These are phyloP conservation scores for Tetramorium simillimum DNA, from an alignment of 1,140 invertebrate species.

Conservation along the genomic window DNA sequence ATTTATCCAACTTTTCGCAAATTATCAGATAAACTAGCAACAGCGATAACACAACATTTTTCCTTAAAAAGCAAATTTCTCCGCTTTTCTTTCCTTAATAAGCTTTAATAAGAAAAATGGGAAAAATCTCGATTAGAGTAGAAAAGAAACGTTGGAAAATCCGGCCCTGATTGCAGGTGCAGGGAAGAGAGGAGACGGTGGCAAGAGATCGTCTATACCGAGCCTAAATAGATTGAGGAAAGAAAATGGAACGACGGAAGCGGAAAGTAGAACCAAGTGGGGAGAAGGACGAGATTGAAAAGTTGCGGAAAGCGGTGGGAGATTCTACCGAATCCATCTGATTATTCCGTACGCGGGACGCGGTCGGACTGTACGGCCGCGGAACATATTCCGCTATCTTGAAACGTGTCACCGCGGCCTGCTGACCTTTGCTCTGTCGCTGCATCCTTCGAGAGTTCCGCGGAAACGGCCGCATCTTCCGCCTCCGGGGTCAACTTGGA, in stretches of 20 bases:
- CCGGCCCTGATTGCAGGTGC: slow-evolving; percentile 26
- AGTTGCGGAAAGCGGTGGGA: slow-evolving; percentile 59
- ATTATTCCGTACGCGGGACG: slow-evolving; percentile 63
- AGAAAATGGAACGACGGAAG: slow-evolving; percentile 49
- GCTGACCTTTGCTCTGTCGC: neutral
- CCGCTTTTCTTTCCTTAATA: too few relatives aligned
- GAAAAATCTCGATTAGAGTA: too few relatives aligned
- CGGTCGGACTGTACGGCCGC: slow-evolving; percentile 24
- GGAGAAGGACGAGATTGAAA: slow-evolving; percentile 57
- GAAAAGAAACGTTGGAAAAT: neutral
- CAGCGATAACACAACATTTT: too few relatives aligned
- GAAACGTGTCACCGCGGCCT: slow-evolving; percentile 33
- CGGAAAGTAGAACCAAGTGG: slow-evolving; percentile 44
- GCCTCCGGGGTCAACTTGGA: too few relatives aligned
- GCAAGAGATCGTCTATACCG: slow-evolving; percentile 30
- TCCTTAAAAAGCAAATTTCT: too few relatives aligned
- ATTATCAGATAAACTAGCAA: too few relatives aligned
- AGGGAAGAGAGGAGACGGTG: neutral
- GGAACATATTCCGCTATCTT: slow-evolving; percentile 58
- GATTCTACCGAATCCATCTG: slow-evolving; percentile 48
- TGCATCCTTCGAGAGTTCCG: neutral
- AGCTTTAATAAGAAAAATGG: too few relatives aligned
- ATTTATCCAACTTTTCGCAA: too few relatives aligned
- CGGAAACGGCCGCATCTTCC: neutral
- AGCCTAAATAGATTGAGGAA: slow-evolving; percentile 49